phyloP scores from a whole-genome alignment of 2,888 invertebrate genomes.

The Lomographa bimaculata region DNA sequence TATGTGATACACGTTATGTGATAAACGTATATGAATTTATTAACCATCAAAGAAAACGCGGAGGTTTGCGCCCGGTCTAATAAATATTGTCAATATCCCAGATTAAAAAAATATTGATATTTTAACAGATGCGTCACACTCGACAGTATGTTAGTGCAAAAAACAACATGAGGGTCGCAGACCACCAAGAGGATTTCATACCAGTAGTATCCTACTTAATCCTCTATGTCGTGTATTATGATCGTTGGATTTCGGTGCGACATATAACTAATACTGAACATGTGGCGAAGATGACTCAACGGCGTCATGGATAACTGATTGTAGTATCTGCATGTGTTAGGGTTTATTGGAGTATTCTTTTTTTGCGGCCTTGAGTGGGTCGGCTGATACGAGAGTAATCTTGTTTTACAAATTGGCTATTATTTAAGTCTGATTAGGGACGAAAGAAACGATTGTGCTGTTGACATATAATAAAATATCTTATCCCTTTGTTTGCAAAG shows the following conservation, averaged over 20 bases:
- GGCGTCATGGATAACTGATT: slow-evolving; percentile 35
- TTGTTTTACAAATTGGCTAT: slow-evolving; percentile 1
- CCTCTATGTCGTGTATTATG: slow-evolving; percentile 73
- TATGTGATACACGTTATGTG: no score
- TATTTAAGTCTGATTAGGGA: not conserved
- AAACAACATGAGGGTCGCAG: slow-evolving; percentile 59
- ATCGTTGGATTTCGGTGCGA: slow-evolving; percentile 70
- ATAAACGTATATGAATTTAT: no score
- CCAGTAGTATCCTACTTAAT: slow-evolving; percentile 69
- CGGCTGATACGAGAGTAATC: slow-evolving; percentile 14
- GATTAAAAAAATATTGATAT: slow-evolving; percentile 32
- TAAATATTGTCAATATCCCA: slow-evolving; percentile 12
- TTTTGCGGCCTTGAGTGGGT: slow-evolving; percentile 5
- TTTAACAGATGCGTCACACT: slow-evolving; percentile 63
- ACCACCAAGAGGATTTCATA: slow-evolving; percentile 71
- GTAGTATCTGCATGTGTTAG: slow-evolving; percentile 39
- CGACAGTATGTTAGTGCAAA: slow-evolving; percentile 61
- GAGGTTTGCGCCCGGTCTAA: slow-evolving; percentile 9
- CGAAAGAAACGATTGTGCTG: no score
- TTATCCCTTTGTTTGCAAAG: no score
- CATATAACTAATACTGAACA: slow-evolving; percentile 69
- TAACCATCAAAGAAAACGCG: slow-evolving; percentile 8
- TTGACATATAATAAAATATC: no score
- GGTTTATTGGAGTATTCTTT: slow-evolving; percentile 28
- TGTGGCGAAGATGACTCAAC: slow-evolving; percentile 62